Evolutionary conservation across 1,140 invertebrate genomes (phyloP).

Genomic region (Drosophila guanche): DNA sequence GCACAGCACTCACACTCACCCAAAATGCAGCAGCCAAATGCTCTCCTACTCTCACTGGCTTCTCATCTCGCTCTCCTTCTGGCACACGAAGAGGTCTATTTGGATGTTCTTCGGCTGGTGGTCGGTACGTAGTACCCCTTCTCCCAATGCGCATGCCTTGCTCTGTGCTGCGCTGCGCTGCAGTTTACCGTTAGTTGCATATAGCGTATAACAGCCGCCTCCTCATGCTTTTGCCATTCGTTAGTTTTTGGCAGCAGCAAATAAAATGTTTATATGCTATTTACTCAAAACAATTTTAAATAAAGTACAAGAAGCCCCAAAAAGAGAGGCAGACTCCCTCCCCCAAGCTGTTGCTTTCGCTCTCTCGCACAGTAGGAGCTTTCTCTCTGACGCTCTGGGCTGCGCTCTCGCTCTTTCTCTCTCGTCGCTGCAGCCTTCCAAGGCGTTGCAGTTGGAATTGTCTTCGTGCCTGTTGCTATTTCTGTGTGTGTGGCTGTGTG

Average conservation of each 20-base stretch:
- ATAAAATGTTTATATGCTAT: conserved; percentile 83
- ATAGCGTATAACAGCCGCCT: conserved; percentile 12
- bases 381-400: conserved; percentile 14
- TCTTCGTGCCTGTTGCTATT: conserved; percentile 65
- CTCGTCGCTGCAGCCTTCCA: conserved; percentile 55
- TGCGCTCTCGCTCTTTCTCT: conserved; percentile 5
- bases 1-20: conserved; percentile 34
- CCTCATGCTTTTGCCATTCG: conserved; percentile 48
- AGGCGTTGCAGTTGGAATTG: conserved; percentile 75
- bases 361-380: conserved; percentile 17
- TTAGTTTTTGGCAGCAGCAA: conserved; percentile 74
- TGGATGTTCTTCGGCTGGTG: neutral
- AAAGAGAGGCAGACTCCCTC: neutral
- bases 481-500: conserved; percentile 13
- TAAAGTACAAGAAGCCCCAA: conserved; percentile 64
- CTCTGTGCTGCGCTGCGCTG: conserved; percentile 57
- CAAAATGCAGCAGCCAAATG: neutral
- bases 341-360: conserved; percentile 7
- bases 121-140: conserved; percentile 14
- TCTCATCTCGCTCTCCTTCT: conserved; percentile 3
- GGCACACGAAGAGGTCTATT: no score
- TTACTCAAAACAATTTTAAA: conserved; percentile 82
- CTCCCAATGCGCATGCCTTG: conserved; percentile 60
- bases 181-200: conserved; percentile 61
- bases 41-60: conserved; percentile 13